Evolutionary conservation across 2,113 vertebrate genomes (phyloP).

Genomic region (Siniperca knerii): DNA sequence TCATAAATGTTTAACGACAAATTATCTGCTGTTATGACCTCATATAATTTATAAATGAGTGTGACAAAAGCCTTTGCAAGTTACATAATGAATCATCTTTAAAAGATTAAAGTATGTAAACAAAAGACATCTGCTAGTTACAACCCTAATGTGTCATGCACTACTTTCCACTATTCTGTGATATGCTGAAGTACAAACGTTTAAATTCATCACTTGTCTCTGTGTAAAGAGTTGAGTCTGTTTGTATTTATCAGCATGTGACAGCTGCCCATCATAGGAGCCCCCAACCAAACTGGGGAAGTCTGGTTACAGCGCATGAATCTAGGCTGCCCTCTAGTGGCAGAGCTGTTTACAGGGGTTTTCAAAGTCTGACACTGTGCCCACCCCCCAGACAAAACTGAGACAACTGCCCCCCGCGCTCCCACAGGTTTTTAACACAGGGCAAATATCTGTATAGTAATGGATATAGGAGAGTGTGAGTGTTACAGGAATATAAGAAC

Average conservation of each 20-base stretch:
- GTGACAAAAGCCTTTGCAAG: background rate
- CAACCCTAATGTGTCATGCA: background rate
- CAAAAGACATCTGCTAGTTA: constrained; percentile 17
- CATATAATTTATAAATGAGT: background rate
- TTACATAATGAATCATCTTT: constrained; percentile 12
- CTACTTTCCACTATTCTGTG: background rate
- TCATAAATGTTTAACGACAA: constrained; percentile 3
- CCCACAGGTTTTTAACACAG: background rate
- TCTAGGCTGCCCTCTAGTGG: constrained; percentile 77
- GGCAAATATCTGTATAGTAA: background rate
- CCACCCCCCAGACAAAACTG: background rate
- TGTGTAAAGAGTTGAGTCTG: background rate
- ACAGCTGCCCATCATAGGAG: background rate
- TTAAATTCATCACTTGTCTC: background rate
- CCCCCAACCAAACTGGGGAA: background rate
- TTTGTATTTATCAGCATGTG: background rate
- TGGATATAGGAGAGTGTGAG: background rate
- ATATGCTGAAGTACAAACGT: background rate
- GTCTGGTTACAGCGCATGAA: constrained; percentile 1
- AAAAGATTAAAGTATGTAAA: constrained; percentile 23
- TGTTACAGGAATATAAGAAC: too few species aligned
- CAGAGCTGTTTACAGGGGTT: background rate
- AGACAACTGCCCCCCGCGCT: background rate
- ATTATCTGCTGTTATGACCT: background rate
- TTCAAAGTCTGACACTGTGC: background rate